Base-by-base conservation (phyloP, 2,113 vertebrate genomes). In the Talpa occidentalis region DNA sequence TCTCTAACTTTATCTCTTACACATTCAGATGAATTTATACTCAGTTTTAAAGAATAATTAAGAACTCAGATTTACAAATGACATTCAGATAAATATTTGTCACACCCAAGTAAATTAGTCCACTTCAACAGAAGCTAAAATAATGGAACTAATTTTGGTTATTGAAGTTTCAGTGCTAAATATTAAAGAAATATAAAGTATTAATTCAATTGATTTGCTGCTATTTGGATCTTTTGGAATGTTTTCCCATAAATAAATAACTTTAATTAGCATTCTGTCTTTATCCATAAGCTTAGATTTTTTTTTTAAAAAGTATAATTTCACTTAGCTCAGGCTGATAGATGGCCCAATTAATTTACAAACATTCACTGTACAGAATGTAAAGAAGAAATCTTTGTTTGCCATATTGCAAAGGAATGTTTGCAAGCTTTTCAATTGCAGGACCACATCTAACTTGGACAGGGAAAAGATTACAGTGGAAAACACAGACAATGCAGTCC, bases 91-190 rank as follows among this genome's bases (percentile, higher is more conserved):
- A 82, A 47, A 54, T 96, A 97, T 97, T 97, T 98, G 94, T 97
- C 85, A 97, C 81, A 84, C 83, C 37, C 40, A 94, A 95, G 84
- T 96, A 96, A 98, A 97, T 98, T 97, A 97, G 69, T 94, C 79
- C 49, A 89, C 73, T 95, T 95, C 35, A 94, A 93, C 82, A 93
- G 94, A 97, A 94, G 88, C 97, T 52, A 96, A 97, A 98, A 96
- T 98, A 97, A 98, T 98, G 96, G 97, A 98, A 96, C 90, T 97
- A 95, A 97, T 98, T 79, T 94, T 95, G 91, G 95, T 97, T 96
- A 97, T 97, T 97, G 95, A 96, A 93, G 83, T 97, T 97, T 97
- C 95, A 86, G 32, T 77, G 83, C 90, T 97, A 98, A 96, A 96
- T 96, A 93, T 96, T 91, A 94, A 70, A 96, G 95, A 97, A 96